These are phyloP conservation scores for Dolichoris vasculosae DNA, from an alignment of 1,140 invertebrate species.

Conservation along the genomic window DNA sequence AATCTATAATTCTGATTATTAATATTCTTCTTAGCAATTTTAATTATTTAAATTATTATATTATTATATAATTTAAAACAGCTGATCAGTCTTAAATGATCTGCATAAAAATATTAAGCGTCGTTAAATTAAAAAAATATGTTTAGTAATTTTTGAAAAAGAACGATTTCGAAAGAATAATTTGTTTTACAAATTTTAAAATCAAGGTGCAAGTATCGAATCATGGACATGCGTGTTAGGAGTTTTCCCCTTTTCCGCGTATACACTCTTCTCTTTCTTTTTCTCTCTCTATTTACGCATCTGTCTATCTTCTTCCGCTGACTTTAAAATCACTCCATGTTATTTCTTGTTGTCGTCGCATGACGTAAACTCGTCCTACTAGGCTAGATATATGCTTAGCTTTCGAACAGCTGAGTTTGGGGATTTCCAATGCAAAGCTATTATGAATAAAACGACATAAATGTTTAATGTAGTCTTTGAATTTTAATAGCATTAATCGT, in stretches of 20 bases:
- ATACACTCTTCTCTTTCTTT: background rate
- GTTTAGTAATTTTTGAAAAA: background rate
- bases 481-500: background rate
- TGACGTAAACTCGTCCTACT: constrained; percentile 36
- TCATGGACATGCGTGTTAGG: background rate
- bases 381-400: background rate
- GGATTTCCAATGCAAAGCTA: background rate
- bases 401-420: constrained; percentile 30
- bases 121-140: background rate
- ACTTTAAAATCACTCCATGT: background rate
- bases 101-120: background rate
- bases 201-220: too few species aligned
- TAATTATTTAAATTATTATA: too few species aligned
- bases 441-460: background rate
- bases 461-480: background rate
- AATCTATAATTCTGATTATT: too few species aligned
- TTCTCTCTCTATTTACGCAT: background rate
- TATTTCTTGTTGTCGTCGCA: constrained; percentile 6
- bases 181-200: too few species aligned
- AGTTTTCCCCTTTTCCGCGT: background rate
- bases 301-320: background rate
- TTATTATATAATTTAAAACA: too few species aligned
- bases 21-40: too few species aligned
- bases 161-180: too few species aligned
- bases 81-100: too few species aligned